Evolutionary conservation across 2,797 vertebrate genomes (phyloP), one percentile per base, ranked within the genome.

Genomic region (Babyrousa celebensis): DNA sequence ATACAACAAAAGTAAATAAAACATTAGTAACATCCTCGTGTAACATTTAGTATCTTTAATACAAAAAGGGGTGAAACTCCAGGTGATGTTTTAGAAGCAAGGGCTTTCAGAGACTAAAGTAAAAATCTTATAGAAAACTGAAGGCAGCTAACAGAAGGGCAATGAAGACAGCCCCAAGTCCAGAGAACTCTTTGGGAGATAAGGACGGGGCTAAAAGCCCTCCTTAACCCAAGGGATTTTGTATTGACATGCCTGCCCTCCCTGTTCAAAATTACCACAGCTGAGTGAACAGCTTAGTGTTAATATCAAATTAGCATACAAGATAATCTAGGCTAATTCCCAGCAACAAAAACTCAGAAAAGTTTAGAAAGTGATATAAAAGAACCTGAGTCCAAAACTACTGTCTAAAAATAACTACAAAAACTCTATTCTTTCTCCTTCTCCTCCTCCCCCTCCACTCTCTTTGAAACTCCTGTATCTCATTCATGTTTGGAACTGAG

Each of bases 321-420:
- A 85, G 72, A 63, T 84, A 93, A 93, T 71, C 17, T 62, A 80
- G 43, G 62, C 27, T 96, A 85, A 94, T 85, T 94, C 48, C 43
- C n/a, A 32, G 85, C 48, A 74, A 74, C 14, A 58, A 75, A 91
- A 80, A 85, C 14, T 74, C 43, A 56, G 12, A 65, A 83, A 89
- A 29, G 52, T 86, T 89, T 63, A 85, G 65, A 29, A 86, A 92
- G 88, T 77, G n/a, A 29, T 25, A 58, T 62, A 62, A 80, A 89
- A 63, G 62, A 94, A 85, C 62, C 6, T 43, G n/a, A 32, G 6
- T 29, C 62, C 70, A 84, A 84, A 92, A 88, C 54, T 65, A 63
- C 32, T 12, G 5, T 58, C 12, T 80, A 87, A 87, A 40, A 89
- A 60, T 82, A 95, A 60, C 29, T 25, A 62, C 32, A 32, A 56